Conservation (phyloP, 2,888 invertebrate genomes). For the Neoaliturus tenellus region DNA sequence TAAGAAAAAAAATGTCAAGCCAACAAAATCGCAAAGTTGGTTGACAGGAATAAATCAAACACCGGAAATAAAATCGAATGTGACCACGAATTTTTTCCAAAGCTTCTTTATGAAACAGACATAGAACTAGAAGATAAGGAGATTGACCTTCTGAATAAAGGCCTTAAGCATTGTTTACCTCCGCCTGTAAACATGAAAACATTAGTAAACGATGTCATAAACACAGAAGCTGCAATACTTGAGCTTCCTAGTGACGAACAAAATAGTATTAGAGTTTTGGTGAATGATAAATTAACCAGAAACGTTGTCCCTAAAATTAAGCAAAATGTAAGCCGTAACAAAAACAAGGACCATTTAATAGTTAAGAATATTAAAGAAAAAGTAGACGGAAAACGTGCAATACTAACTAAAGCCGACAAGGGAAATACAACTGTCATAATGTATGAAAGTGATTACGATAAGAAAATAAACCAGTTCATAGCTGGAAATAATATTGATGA, state of each 20-base stretch:
- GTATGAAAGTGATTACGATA: no score
- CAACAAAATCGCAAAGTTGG: neutral
- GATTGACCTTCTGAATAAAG: neutral
- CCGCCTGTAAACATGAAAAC: neutral
- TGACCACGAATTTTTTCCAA: neutral
- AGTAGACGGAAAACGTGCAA: no score
- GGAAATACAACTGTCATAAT: no score
- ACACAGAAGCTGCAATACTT: neutral
- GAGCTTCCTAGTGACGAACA: neutral
- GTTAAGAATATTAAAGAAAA: neutral
- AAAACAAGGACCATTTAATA: neutral
- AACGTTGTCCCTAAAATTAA: neutral
- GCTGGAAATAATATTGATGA: no score
- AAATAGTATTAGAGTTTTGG: neutral
- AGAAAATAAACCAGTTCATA: no score
- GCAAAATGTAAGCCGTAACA: neutral
- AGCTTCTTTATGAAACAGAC: neutral
- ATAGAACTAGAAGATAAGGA: no score
- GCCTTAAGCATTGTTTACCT: neutral
- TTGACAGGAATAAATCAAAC: neutral
- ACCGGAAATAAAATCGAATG: neutral
- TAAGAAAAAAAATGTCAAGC: neutral
- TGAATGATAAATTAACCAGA: neutral
- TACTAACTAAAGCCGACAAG: no score
- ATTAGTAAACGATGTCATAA: neutral